Evolutionary conservation across 2,113 vertebrate genomes (phyloP).

Genomic region (Labeo rohita): DNA sequence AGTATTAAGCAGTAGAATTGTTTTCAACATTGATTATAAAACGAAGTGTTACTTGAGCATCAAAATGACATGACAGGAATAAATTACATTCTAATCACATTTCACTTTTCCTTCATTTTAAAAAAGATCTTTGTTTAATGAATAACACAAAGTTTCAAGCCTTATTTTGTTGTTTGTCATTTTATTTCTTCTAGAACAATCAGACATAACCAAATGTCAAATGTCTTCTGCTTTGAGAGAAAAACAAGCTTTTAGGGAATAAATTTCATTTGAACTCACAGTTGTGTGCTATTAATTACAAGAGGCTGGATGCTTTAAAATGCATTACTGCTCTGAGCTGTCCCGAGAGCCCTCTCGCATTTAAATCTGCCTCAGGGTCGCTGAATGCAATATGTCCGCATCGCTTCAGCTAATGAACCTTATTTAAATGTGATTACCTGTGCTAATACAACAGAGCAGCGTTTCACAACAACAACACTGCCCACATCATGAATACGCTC

Average conservation of each 20-base stretch:
- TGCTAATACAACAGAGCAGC: conserved; percentile 32
- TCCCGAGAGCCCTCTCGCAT: conserved; percentile 40
- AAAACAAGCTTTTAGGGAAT: conserved; percentile 53
- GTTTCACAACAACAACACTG: conserved; percentile 29
- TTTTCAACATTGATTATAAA: too few species aligned
- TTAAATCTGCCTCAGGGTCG: conserved; percentile 41
- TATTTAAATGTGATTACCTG: conserved; percentile 54
- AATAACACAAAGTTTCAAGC: neutral
- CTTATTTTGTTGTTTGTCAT: neutral
- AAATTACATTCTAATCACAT: too few species aligned
- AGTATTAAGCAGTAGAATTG: too few species aligned
- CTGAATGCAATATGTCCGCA: conserved; percentile 47
- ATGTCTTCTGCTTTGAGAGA: conserved; percentile 36
- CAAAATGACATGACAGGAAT: too few species aligned
- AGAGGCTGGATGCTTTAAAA: conserved; percentile 45
- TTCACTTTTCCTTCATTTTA: too few species aligned
- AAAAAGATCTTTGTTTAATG: neutral
- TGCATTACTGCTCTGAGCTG: conserved; percentile 46
- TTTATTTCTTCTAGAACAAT: neutral
- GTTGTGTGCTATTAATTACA: conserved; percentile 50
- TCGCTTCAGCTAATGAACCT: conserved; percentile 52
- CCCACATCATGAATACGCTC: conserved; percentile 25
- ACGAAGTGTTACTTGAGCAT: too few species aligned
- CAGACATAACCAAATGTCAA: conserved; percentile 17
- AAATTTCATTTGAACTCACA: conserved; percentile 38